These are phyloP conservation scores for Danaus plexippus DNA, from an alignment of 1,140 invertebrate genomes.

Conservation along the genomic window DNA sequence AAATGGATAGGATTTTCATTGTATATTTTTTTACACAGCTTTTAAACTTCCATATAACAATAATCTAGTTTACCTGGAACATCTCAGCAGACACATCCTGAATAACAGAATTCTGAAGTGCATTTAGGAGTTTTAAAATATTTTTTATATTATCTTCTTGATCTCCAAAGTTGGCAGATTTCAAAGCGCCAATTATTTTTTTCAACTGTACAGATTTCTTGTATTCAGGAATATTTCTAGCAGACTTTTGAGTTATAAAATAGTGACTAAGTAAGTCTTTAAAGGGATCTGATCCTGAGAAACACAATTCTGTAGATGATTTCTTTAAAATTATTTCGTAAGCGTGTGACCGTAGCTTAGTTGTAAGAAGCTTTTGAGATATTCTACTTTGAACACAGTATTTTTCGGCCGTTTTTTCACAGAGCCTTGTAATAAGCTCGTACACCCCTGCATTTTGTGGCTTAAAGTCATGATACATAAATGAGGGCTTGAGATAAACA, in stretches of 20 bases:
- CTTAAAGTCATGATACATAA: background rate
- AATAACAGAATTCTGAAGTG: constrained; percentile 35
- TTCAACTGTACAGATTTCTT: constrained; percentile 46
- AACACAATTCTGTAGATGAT: constrained; percentile 26
- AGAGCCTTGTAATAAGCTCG: constrained; percentile 49
- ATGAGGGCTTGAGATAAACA: constrained; percentile 1
- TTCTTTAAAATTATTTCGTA: constrained; percentile 60
- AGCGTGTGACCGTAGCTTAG: constrained; percentile 50
- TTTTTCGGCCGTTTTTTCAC: constrained; percentile 45
- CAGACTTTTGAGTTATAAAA: constrained; percentile 40
- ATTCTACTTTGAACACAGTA: constrained; percentile 37
- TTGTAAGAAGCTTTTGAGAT: constrained; percentile 36
- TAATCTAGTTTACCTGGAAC: constrained; percentile 37
- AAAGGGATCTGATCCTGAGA: constrained; percentile 33
- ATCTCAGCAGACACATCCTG: constrained; percentile 42
- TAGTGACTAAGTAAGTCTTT: constrained; percentile 50
- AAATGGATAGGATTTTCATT: constrained; percentile 5
- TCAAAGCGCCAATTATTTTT: constrained; percentile 35
- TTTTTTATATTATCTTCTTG: constrained; percentile 36
- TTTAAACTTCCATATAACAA: constrained; percentile 6
- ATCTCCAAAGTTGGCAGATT: constrained; percentile 34
- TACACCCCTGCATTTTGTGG: constrained; percentile 42
- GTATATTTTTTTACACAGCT: constrained; percentile 1
- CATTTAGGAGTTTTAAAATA: constrained; percentile 39
- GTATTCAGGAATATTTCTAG: constrained; percentile 50